Evolutionary conservation across 2,888 invertebrate genomes (phyloP), one percentile per base, ranked within the genome.

Genomic region (Eurytoma adleriae): DNA sequence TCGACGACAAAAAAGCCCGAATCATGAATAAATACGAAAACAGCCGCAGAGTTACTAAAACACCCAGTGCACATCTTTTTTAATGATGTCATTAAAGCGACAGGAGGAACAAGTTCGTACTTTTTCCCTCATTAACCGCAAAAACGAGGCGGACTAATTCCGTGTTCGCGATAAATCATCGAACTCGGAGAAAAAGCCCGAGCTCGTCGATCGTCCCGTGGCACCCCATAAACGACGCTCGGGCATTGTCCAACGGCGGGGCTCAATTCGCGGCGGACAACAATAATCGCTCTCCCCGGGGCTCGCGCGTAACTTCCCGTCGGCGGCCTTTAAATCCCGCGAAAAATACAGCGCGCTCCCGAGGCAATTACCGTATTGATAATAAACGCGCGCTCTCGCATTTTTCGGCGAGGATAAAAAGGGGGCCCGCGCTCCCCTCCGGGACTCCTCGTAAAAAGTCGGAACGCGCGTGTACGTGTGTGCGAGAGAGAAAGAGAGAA

Each of bases 361-460:
- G 40, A 40, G 66, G 66, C 82, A 82, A 82, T 82, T 79, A 79
- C 77, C 73, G 79, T 72, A 81, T 79, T 77, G 79, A 82, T 82
- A 76, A 82, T 79, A 82, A 79, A 82, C 77, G 70, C 10, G 74
- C 18, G 68, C 66, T 72, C 61, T 20, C 30, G 61, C 78, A 81
- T 78, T 81, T 81, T 81, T 81, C 78, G 81, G 81, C 81, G 71
- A 74, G 75, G 78, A 78, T 78, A 72, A 81, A 78, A 74, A 78
- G 74, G 67, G 30, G 57, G 48, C 72, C 72, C 64, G 68, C 72
- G 80, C 69, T 64, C 64, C n/a, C 24, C 16, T 27, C 7, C 30
- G 30, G 54, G 30, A 64, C 27, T 16, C 48, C 54, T 66, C 67
- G 67, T 70, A 74, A 70, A 78, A 71, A 78, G 59, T 40, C 57